Base-by-base conservation (phyloP, 2,888 invertebrate species). In the Ashinkailepas kermadecensis region DNA sequence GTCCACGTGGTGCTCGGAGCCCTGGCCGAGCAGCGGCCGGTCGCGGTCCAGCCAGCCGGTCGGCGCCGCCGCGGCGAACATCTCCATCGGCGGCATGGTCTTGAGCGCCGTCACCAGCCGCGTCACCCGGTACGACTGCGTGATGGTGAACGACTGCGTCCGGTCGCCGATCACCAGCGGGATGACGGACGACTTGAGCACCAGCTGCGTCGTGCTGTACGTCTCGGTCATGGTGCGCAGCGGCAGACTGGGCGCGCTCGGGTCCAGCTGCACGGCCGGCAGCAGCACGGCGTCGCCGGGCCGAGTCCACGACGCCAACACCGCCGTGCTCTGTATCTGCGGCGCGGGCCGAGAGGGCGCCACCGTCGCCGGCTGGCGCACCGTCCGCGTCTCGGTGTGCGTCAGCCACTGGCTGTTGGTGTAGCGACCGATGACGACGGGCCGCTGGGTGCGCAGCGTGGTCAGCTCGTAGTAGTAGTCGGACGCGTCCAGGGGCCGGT, bases 11-110 rank as follows among this genome's bases (percentile, higher is more conserved):
- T 95, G 87, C 88, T 95, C 95, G 4, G 95, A 94, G 8, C 95
- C 95, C 21, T 95, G 95, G 87, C 95, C 95, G 86, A 95, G 95
- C 78, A 96, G 89, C 82, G 83, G 83, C 56, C 93, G 93, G 86
- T 95, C 95, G 87, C 95, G 95, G 87, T 96, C 95, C 86, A 95
- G 95, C 56, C 95, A 89, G 0, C 94, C 94, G 87, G 93, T 94
- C 85, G 93, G 93, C 0, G 95, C 95, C 81, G 93, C 93, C 86
- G 95, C 95, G 86, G 94, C 94, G 88, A 93, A 95, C 84, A 91
- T 92, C 86, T 95, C 94, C 91, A 94, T 92, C 0, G 95, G 95
- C 11, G 95, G 95, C 79, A 95, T 87, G 0, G 96, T 96, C 87
- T 96, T 96, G 3, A 94, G 95, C 0, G 96, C 95, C 0, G 95